Evolutionary conservation across 30 jellyfish, hydroid and myxozoan species (phyloP).

Genomic region (Aurelia aurita): DNA sequence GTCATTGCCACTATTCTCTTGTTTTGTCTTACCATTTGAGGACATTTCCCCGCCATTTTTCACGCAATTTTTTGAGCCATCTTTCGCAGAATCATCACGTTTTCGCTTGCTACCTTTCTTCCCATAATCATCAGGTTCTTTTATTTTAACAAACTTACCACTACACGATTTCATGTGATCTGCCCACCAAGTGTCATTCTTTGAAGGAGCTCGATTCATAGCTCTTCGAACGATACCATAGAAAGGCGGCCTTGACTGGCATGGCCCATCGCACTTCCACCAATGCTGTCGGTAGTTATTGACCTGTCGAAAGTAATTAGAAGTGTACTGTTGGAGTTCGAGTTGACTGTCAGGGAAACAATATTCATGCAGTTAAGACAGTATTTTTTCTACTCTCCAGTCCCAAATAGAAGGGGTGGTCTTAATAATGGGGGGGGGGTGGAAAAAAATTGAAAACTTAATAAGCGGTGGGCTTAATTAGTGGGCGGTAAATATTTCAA

Average conservation of each 20-base stretch:
- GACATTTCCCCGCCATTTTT: too few species aligned
- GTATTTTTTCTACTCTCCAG: too few species aligned
- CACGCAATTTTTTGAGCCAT: not conserved
- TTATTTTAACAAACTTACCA: slow-evolving; percentile 82
- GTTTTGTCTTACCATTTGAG: too few species aligned
- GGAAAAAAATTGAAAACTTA: too few species aligned
- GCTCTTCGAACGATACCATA: slow-evolving; percentile 91
- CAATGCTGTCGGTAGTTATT: slow-evolving; percentile 90
- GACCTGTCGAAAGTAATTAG: slow-evolving; percentile 53
- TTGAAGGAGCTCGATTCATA: slow-evolving; percentile 96
- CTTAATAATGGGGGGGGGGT: too few species aligned
- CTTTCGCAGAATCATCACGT: slow-evolving; percentile 3
- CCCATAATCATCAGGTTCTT: slow-evolving; percentile 87
- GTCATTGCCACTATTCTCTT: not conserved
- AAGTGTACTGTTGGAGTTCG: too few species aligned
- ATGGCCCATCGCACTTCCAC: slow-evolving; percentile 99
- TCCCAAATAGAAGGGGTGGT: too few species aligned
- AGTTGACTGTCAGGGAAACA: too few species aligned
- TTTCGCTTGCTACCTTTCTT: slow-evolving; percentile 62
- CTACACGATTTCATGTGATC: slow-evolving; percentile 87
- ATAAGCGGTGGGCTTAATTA: too few species aligned
- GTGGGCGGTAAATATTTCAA: too few species aligned
- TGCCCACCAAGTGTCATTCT: slow-evolving; percentile 92
- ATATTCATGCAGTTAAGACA: too few species aligned
- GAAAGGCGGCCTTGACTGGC: slow-evolving; percentile 87